Evolutionary conservation across 2,113 vertebrate species (phyloP).

Genomic region (Paradoxurus hermaphroditus): DNA sequence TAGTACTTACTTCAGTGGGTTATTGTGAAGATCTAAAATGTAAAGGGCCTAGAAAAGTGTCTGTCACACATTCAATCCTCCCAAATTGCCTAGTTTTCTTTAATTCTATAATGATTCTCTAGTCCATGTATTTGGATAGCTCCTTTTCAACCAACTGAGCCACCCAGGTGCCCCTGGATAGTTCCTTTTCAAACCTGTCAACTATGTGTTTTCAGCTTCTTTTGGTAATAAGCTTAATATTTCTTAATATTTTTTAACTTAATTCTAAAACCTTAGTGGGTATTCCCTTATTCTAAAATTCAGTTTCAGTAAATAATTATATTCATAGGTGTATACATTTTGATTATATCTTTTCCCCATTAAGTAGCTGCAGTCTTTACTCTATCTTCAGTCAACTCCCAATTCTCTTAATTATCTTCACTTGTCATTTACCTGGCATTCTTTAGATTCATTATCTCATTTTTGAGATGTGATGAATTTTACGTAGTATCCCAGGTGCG

Average conservation of each 20-base stretch:
- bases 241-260: slow-evolving; percentile 11
- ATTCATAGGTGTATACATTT: neutral
- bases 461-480: neutral
- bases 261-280: slow-evolving; percentile 12
- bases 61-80: neutral
- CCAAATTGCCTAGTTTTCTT: neutral
- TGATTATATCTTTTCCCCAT: neutral
- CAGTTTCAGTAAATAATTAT: neutral
- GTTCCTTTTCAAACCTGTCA: neutral
- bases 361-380: neutral
- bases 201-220: neutral
- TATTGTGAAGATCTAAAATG: neutral
- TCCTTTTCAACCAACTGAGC: slow-evolving; percentile 31
- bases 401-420: neutral
- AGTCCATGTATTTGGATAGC: neutral
- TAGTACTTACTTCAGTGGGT: neutral
- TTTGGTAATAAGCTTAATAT: neutral
- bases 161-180: too few relatives aligned
- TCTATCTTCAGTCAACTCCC: slow-evolving; percentile 6
- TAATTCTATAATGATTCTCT: neutral
- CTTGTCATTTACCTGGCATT: neutral
- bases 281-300: neutral
- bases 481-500: neutral
- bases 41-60: neutral
- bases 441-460: slow-evolving; percentile 14